Percentiles rank a stretch among this genome's conserved stretches.
These are phyloP conservation scores for Sorex fumeus DNA, from an alignment of 2,113 vertebrate genomes.

Conservation along the genomic window DNA sequence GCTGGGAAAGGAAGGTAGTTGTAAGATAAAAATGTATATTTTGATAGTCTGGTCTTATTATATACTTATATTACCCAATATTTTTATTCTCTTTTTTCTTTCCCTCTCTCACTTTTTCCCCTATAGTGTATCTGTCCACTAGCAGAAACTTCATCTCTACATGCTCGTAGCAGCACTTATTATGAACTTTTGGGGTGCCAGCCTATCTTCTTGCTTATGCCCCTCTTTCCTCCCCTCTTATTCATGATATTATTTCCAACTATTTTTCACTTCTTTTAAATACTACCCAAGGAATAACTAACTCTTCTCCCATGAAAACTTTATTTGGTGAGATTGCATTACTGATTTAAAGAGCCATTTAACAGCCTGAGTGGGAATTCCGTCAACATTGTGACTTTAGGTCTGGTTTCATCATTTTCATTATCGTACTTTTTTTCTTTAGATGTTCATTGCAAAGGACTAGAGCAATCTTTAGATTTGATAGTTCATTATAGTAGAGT, in stretches of 20 bases:
- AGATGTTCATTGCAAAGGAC: not conserved
- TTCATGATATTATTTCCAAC: not conserved
- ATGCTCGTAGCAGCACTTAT: not conserved
- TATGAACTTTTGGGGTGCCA: not conserved
- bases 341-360: conserved; percentile 34
- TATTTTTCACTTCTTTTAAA: conserved; percentile 33
- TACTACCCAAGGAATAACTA: not conserved
- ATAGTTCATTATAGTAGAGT: conserved; percentile 31
- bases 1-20: not conserved
- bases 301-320: not conserved
- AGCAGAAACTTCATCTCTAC: not conserved
- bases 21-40: not conserved
- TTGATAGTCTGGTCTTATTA: conserved; percentile 9
- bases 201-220: not conserved
- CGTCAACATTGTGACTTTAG: not conserved
- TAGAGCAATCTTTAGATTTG: conserved; percentile 19
- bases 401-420: conserved; percentile 26
- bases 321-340: conserved; percentile 29
- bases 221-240: not conserved
- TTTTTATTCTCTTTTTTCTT: conserved; percentile 3
- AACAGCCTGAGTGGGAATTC: not conserved
- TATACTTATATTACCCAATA: not conserved
- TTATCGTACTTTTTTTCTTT: not conserved
- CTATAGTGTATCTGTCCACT: not conserved
- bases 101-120: not conserved